Base-by-base conservation (phyloP, 2,888 invertebrate genomes). In the Catocala nupta region DNA sequence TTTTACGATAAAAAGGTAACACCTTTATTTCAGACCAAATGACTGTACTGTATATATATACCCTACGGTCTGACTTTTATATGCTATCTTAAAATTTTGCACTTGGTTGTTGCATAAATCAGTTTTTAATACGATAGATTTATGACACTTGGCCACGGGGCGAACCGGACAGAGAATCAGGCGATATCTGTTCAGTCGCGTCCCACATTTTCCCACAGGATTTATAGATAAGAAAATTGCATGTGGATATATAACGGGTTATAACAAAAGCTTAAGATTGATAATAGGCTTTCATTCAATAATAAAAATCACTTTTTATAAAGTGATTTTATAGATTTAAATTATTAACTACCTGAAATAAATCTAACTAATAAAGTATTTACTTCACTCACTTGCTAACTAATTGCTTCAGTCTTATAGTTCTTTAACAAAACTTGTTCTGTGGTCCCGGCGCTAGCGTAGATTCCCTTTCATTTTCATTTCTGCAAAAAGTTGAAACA, bases 121-220 rank as follows among this genome's bases (percentile, higher is more conserved):
- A 78, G 73, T 68, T 81, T 83, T 84, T 80, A 79, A 81, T 81
- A 79, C 77, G 76, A 73, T 70, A 78, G 79, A 82, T 83, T 83
- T 73, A 80, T 80, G 71, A 73, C 66, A 55, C 73, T 77, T 70
- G 77, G 73, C 69, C 73, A 62, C 59, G 63, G 62, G 60, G 70
- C 66, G 71, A 62, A 68, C 63, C 56, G 68, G 76, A 64, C 69
- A 59, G 71, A 68, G 63, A 72, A 81, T 79, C 75, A 73, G 60
- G 67, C 72, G 71, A 71, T 81, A 79, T 81, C 77, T 75, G 71
- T 70, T 74, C 70, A 66, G 68, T 75, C 67, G 73, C 70, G 64
- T 66, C 64, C 73, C 77, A 72, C 65, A 71, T 68, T 63, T 61
- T 63, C 63, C 71, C 72, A 63, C 52, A 55, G 73, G 82, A 78